Conservation (phyloP, 2,888 invertebrate species). For the Epinotia nisella region DNA sequence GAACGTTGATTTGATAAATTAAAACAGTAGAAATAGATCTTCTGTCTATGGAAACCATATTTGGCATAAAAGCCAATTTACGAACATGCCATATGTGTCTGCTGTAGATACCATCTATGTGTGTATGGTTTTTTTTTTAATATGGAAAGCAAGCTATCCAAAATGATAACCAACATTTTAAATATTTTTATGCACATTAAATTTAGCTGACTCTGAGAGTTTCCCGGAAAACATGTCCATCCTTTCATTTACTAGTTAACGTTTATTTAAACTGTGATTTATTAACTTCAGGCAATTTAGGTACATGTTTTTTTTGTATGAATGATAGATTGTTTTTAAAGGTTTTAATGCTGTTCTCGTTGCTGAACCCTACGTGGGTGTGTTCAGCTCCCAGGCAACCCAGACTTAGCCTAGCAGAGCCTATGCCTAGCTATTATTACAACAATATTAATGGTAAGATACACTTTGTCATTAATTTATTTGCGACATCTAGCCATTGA, state of each 20-base stretch:
- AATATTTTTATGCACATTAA: too few relatives aligned
- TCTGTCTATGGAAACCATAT: not conserved
- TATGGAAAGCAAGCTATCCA: too few relatives aligned
- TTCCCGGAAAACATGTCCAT: too few relatives aligned
- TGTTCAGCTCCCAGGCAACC: slow-evolving; percentile 61
- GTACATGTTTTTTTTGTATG: too few relatives aligned
- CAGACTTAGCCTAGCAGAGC: slow-evolving; percentile 67
- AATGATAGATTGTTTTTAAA: slow-evolving; percentile 54
- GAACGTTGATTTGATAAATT: slow-evolving; percentile 31
- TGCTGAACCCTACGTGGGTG: slow-evolving; percentile 47
- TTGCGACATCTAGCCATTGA: not conserved
- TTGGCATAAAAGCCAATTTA: not conserved
- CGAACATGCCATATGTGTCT: too few relatives aligned
- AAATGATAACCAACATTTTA: too few relatives aligned
- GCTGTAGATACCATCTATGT: too few relatives aligned
- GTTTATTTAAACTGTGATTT: too few relatives aligned
- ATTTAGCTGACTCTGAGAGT: too few relatives aligned
- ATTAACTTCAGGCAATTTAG: too few relatives aligned
- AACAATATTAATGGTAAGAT: slow-evolving; percentile 68
- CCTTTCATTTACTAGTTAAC: too few relatives aligned
- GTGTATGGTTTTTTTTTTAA: too few relatives aligned
- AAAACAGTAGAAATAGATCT: slow-evolving; percentile 8
- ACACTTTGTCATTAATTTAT: not conserved
- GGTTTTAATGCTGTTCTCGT: slow-evolving; percentile 52
- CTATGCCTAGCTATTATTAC: slow-evolving; percentile 62